Evolutionary conservation across 23 tunicate species (phyloP), one percentile per base, ranked within the genome.

Genomic region (Diplosoma virens): DNA sequence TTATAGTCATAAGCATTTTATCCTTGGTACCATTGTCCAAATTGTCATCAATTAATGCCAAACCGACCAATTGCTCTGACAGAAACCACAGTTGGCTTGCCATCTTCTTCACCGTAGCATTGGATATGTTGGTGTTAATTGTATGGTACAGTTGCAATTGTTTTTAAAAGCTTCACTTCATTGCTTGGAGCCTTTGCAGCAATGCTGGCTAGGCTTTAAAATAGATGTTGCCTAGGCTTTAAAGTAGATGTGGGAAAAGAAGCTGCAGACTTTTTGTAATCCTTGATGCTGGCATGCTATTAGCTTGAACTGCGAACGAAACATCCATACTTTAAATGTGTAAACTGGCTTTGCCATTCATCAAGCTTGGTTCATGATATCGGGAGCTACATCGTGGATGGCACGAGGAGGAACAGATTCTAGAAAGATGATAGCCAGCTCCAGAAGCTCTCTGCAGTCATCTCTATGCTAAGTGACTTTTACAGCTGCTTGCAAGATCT

Each of bases 401-500:
- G 36, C 70, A 6, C 30, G 70, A 29, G 35, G 70, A 56, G 35
- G 14, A 36, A 63, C 9, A 63, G 20, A 14, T 63, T 36, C 35
- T 4, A 63, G 37, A 5, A 63, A 63, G 20, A 63, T 63, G 11
- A 63, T 25, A 30, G 35, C 34, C 34, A 63, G 70, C 70, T 63
- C 33, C 34, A 63, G 35, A 4, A 63, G 70, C 20, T 63, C 70
- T 63, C 9, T 7, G 70, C 30, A 63, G 70, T 63, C 36, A 63
- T 20, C 70, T 63, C 70, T 25, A 6, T 11, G 70, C 20, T 63
- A 36, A 25, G 34, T 63, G 70, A 63, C 35, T 63, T 63, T 29
- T 7, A 63, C 5, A 25, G 70, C 70, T 6, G 35, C 30, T 20
- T 63, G 36, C 35, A 63, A 63, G 34, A 25, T 25, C 35, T 63